Evolutionary conservation across 2,113 vertebrate genomes (phyloP).

Genomic region (Zosterops pallidus): DNA sequence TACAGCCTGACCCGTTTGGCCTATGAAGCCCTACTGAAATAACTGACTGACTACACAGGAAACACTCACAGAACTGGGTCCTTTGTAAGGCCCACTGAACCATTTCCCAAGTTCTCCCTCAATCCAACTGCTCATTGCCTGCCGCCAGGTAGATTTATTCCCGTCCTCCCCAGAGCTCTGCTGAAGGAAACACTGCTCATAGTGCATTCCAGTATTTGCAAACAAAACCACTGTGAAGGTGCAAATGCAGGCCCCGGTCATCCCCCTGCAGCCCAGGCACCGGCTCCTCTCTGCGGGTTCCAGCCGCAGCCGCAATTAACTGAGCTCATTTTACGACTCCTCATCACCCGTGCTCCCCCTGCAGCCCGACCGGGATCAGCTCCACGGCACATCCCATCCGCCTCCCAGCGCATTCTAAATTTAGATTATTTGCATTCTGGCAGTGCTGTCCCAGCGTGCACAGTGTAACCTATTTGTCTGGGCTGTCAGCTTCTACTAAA

Average conservation of each 20-base stretch:
- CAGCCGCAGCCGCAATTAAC: not conserved
- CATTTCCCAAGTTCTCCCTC: not conserved
- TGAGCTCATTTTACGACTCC: not conserved
- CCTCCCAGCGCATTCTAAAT: not conserved
- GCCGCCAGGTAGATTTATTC: not conserved
- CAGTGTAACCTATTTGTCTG: not conserved
- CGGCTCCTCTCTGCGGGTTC: not conserved
- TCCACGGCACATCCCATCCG: not conserved
- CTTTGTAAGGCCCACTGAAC: not conserved
- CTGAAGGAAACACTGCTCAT: not conserved
- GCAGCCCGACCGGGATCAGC: not conserved
- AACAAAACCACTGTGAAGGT: not conserved
- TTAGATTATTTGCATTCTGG: not conserved
- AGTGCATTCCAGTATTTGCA: not conserved
- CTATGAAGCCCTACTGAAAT: fast-evolving
- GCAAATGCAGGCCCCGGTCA: not conserved
- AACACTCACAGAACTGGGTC: not conserved
- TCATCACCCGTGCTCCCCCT: not conserved
- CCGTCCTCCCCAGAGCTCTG: not conserved
- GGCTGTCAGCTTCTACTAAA: not conserved
- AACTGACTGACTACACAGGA: not conserved
- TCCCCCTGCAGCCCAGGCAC: not conserved
- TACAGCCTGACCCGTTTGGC: not conserved
- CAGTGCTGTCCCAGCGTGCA: not conserved
- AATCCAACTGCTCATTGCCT: fast-evolving